Percentiles rank a stretch among this genome's conserved stretches.
These are phyloP conservation scores for Plebejus anna DNA, from an alignment of 2,888 invertebrate species.

Conservation along the genomic window DNA sequence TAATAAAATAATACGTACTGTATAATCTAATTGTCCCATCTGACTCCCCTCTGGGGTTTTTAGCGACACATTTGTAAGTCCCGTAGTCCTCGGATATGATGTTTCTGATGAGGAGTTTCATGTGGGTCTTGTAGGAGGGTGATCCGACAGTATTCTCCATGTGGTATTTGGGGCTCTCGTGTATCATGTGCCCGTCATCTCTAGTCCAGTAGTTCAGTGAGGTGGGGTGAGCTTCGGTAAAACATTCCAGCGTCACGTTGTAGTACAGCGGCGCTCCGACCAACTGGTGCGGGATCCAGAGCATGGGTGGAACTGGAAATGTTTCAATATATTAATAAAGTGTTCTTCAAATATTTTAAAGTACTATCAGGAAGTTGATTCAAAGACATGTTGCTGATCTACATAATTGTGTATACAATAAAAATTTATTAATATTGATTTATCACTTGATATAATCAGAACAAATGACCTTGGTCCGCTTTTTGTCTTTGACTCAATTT, in stretches of 20 bases:
- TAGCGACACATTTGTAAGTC: slow-evolving; percentile 92
- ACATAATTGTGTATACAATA: too few species aligned
- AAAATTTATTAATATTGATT: too few species aligned
- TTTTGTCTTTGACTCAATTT: neutral
- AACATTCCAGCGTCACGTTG: slow-evolving; percentile 92
- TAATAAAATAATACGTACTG: slow-evolving; percentile 82
- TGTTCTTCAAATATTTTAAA: too few species aligned
- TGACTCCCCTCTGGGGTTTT: slow-evolving; percentile 94
- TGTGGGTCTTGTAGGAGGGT: slow-evolving; percentile 91
- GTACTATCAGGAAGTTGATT: too few species aligned
- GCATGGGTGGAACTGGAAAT: slow-evolving; percentile 92
- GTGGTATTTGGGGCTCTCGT: slow-evolving; percentile 90
- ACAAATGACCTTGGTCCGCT: too few species aligned
- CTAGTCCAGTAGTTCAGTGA: slow-evolving; percentile 95
- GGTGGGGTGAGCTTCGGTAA: slow-evolving; percentile 94
- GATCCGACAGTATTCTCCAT: slow-evolving; percentile 85
- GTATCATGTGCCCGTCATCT: slow-evolving; percentile 93
- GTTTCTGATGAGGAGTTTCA: slow-evolving; percentile 89
- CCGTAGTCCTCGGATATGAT: slow-evolving; percentile 90
- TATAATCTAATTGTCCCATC: slow-evolving; percentile 93
- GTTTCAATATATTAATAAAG: slow-evolving; percentile 22
- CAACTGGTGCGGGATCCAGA: slow-evolving; percentile 94
- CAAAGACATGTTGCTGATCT: neutral
- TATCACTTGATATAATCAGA: too few species aligned
- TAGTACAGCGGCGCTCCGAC: slow-evolving; percentile 91